Percentiles rank a stretch among this genome's conserved stretches.
Evolutionary conservation across 2,113 vertebrate species (phyloP).

Genomic region (Anolis carolinensis): DNA sequence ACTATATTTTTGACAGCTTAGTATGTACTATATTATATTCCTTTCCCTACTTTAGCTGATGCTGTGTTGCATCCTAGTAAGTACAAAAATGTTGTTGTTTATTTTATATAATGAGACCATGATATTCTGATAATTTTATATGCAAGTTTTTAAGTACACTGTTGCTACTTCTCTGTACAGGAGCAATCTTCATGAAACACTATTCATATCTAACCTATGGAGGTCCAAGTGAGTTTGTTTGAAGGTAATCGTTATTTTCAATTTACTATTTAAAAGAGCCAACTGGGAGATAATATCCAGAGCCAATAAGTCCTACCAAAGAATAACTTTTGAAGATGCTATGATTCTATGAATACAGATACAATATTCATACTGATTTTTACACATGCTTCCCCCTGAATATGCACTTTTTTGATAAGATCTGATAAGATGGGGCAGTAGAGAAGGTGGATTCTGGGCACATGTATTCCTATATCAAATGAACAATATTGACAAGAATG

Average conservation of each 20-base stretch:
- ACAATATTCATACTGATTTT: no score
- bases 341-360: no score
- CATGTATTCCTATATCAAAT: neutral
- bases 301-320: neutral
- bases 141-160: neutral
- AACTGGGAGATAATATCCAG: neutral
- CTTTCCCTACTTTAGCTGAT: neutral
- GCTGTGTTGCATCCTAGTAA: neutral
- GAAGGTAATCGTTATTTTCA: neutral
- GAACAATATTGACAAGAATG: neutral
- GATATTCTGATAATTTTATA: neutral
- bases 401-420: no score
- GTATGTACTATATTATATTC: conserved; percentile 6
- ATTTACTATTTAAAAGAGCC: neutral
- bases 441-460: no score
- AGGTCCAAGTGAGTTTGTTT: neutral
- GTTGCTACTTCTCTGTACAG: neutral
- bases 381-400: neutral
- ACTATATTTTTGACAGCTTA: conserved; percentile 2
- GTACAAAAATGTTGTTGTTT: neutral
- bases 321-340: neutral
- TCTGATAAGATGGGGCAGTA: neutral
- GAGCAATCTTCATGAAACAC: neutral
- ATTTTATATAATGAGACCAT: neutral
- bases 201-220: neutral